Evolutionary conservation across 2,113 vertebrate species (phyloP), one percentile per base, ranked within the genome.

Genomic region (Saiga tatarica): DNA sequence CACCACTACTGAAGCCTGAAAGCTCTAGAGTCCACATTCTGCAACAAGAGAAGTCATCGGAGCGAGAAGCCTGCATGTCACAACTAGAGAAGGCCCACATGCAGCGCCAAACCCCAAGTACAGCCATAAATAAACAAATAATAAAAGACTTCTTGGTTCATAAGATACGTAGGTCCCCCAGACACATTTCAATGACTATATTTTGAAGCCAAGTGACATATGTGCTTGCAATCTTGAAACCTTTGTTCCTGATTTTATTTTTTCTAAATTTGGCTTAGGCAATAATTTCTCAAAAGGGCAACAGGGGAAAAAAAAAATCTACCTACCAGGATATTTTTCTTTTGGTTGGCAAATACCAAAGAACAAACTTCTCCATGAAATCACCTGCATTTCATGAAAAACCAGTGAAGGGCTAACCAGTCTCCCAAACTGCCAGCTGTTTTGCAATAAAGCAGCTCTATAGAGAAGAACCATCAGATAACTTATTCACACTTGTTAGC

Each of bases 291-390:
- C 71, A 87, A 86, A 95, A 78, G n/a, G 45, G 30, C 16, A 85
- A 85, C 4, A 36, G 84, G 25, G 7, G 16, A 45, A 45, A 55
- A 33, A 78, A 64, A 84, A 74, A 39, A 64, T 57, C n/a, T 82
- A 86, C 47, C 50, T 26, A 81, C 26, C 67, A 91, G 74, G 36
- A 83, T 86, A 91, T 94, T 97, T 97, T 95, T 84, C 84, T 97
- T 97, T 96, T 33, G 26, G 82, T 89, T 96, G 79, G 36, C 90
- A 98, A 95, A 94, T 36, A 83, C 16, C 94, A 91, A 78, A 96
- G 82, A 88, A 92, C 36, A 96, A 88, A 88, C 42, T 71, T 94
- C 19, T 89, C 84, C 30, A 74, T 47, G 67, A 67, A 90, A 47
- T 52, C 7, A 6, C 45, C 52, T 71, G 19, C 14, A 84, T 82